These are phyloP conservation scores for Conomelus anceps DNA, from an alignment of 2,888 invertebrate species.

Conservation along the genomic window DNA sequence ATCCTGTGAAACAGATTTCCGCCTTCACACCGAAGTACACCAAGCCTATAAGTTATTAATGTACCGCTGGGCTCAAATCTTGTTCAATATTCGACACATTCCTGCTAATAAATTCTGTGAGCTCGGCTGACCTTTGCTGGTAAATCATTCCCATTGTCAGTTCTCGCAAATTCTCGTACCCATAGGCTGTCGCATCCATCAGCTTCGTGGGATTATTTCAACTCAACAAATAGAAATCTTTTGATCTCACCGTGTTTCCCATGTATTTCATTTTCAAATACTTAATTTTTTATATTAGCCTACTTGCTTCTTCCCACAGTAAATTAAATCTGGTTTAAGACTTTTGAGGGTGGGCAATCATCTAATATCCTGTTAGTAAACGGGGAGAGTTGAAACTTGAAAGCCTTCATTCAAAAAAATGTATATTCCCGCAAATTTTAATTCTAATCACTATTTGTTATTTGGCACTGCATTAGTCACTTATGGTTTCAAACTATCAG, in stretches of 20 bases:
- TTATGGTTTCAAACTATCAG: too few species aligned
- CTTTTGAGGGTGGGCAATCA: too few species aligned
- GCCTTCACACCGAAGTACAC: background rate
- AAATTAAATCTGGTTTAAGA: too few species aligned
- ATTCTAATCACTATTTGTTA: too few species aligned
- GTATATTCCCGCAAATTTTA: too few species aligned
- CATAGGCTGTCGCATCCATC: background rate
- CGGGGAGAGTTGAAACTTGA: too few species aligned
- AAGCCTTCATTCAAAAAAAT: too few species aligned
- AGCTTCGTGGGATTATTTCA: background rate
- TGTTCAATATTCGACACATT: background rate
- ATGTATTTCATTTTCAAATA: background rate
- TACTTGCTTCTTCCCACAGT: too few species aligned
- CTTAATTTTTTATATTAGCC: too few species aligned
- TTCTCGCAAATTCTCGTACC: background rate
- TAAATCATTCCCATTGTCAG: background rate
- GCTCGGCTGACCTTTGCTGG: background rate
- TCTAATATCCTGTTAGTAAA: too few species aligned
- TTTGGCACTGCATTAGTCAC: too few species aligned
- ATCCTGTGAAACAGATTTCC: background rate
- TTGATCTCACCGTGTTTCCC: background rate
- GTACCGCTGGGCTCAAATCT: background rate
- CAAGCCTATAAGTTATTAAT: background rate
- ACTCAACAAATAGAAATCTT: background rate
- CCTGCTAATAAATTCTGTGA: background rate